A percentile compares a stretch with the other conserved stretches of the same genome.
These are phyloP conservation scores for Mylabris sibirica DNA, from an alignment of 2,888 invertebrate genomes.

Conservation along the genomic window DNA sequence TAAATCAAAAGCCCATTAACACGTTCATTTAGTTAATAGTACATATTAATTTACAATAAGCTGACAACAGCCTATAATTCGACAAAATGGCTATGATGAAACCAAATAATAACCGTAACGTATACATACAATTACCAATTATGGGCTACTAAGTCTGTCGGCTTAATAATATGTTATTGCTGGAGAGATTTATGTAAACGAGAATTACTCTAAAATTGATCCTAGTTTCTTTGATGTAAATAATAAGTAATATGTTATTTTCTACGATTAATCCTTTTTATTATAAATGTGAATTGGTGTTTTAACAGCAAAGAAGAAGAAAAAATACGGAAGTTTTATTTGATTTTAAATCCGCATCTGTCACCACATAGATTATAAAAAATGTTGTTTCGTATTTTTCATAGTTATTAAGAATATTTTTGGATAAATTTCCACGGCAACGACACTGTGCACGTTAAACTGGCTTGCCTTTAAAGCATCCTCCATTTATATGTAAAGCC, in stretches of 20 bases:
- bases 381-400: conserved; percentile 1
- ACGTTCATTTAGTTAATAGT: conserved; percentile 44
- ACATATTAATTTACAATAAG: conserved; percentile 51
- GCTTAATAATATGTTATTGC: conserved; percentile 42
- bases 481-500: conserved; percentile 32
- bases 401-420: neutral
- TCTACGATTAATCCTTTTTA: neutral
- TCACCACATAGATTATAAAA: neutral
- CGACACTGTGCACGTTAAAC: neutral
- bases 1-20: conserved; percentile 40
- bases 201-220: conserved; percentile 9
- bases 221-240: neutral
- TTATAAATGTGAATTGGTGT: neutral
- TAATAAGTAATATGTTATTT: neutral
- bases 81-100: conserved; percentile 42
- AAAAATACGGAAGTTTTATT: neutral
- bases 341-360: neutral
- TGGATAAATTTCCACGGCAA: neutral
- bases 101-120: conserved; percentile 39
- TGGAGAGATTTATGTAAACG: conserved; percentile 39
- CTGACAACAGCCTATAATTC: conserved; percentile 46
- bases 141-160: conserved; percentile 41
- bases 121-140: conserved; percentile 37
- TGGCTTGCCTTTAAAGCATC: neutral
- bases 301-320: too few species aligned